Conservation (phyloP, 2,888 invertebrate genomes). For the Diaphora mendica region DNA sequence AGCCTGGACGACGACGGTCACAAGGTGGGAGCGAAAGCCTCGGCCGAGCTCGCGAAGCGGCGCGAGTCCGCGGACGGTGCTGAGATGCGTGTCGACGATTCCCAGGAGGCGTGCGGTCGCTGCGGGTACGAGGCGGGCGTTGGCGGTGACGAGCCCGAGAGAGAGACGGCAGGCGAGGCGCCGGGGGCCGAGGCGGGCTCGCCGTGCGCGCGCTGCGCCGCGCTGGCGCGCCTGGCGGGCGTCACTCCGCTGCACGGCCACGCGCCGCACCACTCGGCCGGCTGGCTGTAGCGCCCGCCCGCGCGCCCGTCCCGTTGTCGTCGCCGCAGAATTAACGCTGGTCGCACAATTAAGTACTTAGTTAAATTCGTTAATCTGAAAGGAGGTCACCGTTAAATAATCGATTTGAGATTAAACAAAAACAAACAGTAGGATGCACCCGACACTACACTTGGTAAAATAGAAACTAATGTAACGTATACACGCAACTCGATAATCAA, state of each 20-base stretch:
- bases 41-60: slow-evolving; percentile 14
- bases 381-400: slow-evolving; percentile 20
- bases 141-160: slow-evolving; percentile 24
- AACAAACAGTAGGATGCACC: slow-evolving; percentile 36
- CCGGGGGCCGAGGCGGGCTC: slow-evolving; percentile 34
- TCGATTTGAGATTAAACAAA: slow-evolving; percentile 27
- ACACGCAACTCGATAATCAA: slow-evolving; percentile 42
- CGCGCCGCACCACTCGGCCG: slow-evolving; percentile 88
- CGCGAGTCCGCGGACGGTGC: slow-evolving; percentile 33
- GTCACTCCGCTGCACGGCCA: slow-evolving; percentile 92
- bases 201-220: slow-evolving; percentile 85
- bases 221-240: slow-evolving; percentile 89
- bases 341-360: slow-evolving; percentile 31
- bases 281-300: slow-evolving; percentile 86
- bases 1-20: slow-evolving; percentile 82
- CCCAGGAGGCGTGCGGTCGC: slow-evolving; percentile 61
- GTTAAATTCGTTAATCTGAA: slow-evolving; percentile 27
- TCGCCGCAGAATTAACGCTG: slow-evolving; percentile 17
- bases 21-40: slow-evolving; percentile 60
- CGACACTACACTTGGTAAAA: slow-evolving; percentile 19
- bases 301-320: background rate
- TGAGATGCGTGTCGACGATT: slow-evolving; percentile 34
- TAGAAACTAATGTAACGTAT: slow-evolving; percentile 27
- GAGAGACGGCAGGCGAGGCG: slow-evolving; percentile 9
- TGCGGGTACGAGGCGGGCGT: slow-evolving; percentile 60